Evolutionary conservation across 2,113 vertebrate genomes (phyloP).

Genomic region (Casuarius casuarius): DNA sequence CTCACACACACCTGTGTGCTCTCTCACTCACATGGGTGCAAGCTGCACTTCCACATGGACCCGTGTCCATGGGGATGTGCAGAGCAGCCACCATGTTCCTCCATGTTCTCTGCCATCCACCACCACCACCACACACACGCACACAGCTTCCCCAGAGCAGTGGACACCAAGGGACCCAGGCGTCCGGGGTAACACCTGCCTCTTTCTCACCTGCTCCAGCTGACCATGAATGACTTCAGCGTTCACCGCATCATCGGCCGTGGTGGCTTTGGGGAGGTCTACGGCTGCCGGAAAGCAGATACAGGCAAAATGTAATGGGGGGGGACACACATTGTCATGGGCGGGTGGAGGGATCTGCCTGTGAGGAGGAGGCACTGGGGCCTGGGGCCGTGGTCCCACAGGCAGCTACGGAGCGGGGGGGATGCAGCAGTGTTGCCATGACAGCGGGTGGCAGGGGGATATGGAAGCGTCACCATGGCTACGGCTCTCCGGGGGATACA

Average conservation of each 20-base stretch:
- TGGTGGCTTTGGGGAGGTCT: slow-evolving; percentile 80
- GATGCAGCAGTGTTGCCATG: accelerated
- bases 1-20: neutral
- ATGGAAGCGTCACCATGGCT: neutral
- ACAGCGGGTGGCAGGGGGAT: accelerated
- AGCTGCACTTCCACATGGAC: neutral
- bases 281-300: slow-evolving; percentile 81
- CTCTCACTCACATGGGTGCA: neutral
- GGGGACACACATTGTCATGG: accelerated
- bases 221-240: slow-evolving; percentile 84
- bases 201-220: slow-evolving; percentile 22
- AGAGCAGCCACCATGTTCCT: neutral
- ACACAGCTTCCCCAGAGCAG: neutral
- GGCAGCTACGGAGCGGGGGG: neutral
- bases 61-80: accelerated
- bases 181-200: neutral
- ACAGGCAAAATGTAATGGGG: slow-evolving; percentile 79
- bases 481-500: neutral
- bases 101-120: too few species aligned
- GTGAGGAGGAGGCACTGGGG: accelerated
- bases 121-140: too few species aligned
- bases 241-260: slow-evolving; percentile 83
- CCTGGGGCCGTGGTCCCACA: neutral
- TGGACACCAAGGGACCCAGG: neutral
- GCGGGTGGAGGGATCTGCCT: accelerated